Base-by-base conservation (phyloP, 2,888 invertebrate species). In the Monoplex corrugatus region DNA sequence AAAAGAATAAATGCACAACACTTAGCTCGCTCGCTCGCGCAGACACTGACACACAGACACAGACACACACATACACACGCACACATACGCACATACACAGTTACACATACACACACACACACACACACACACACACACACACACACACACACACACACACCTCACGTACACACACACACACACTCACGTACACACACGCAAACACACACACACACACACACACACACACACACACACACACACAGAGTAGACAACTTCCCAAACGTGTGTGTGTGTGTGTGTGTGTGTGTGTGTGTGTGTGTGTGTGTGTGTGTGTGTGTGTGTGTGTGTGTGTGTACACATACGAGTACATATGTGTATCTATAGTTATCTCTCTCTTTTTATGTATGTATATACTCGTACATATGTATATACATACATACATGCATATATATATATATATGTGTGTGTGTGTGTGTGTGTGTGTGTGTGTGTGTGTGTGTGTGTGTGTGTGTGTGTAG, bases 281-380 rank as follows among this genome's bases (percentile, higher is more conserved):
- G 84, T 84, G 84, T 84, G 84, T 43, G 83, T 83, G 44, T 83
- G 83, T 83, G 83, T 83, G 50, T 35, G 84, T 45, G 84, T 84
- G 19, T 45, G 50, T 84, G 57, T 57, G 50, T 50, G 50, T 84
- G 84, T 32, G 50, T 84, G 84, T 50, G 50, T 35, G 50, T 2
- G 50, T 84, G 84, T 50, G 35, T 84, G 84, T 50, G 45, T 45
- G 50, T 13, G 45, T 43, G 83, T 83, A 44, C 38, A 40, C 38
- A 32, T 80, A 40, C 38, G 80, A 38, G 80, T 43, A 8, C 32
- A 38, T 80, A 38, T 28, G 80, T 35, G 80, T 28, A 32, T 75
- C 19, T n/a, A 32, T 75, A 32, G 10, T 16, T 32, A 75, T n/a
- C 19, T 75, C 19, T 75, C 19, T 75, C 19, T 75, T 16, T 32